phyloP scores from a whole-genome alignment of 2,888 invertebrate species.

The Loripinus fragilis region DNA sequence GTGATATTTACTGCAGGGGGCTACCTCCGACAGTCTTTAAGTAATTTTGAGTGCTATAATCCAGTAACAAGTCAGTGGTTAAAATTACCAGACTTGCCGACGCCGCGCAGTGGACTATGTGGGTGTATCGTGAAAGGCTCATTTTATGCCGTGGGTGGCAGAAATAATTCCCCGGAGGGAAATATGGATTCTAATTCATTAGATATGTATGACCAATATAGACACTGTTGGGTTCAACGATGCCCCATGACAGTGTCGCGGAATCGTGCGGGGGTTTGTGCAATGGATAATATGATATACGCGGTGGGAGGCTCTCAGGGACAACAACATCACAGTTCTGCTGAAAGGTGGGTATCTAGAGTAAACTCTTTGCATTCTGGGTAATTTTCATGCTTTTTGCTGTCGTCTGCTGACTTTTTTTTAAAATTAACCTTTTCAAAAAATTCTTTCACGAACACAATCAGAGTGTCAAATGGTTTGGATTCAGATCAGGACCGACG shows the following conservation, averaged over 20 bases:
- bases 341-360: slow-evolving; percentile 90
- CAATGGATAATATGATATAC: slow-evolving; percentile 95
- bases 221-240: slow-evolving; percentile 94
- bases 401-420: no score
- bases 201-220: slow-evolving; percentile 93
- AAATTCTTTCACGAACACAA: no score
- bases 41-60: slow-evolving; percentile 94
- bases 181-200: slow-evolving; percentile 87
- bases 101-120: slow-evolving; percentile 91
- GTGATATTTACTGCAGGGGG: slow-evolving; percentile 97
- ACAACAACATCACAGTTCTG: slow-evolving; percentile 92
- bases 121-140: slow-evolving; percentile 85
- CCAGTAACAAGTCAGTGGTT: slow-evolving; percentile 94
- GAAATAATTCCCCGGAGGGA: slow-evolving; percentile 92
- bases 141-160: slow-evolving; percentile 96
- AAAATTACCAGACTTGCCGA: slow-evolving; percentile 91
- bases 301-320: slow-evolving; percentile 96
- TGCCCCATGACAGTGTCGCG: slow-evolving; percentile 91
- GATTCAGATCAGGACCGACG: no score
- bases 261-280: slow-evolving; percentile 96
- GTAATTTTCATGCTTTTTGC: no score
- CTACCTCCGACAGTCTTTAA: slow-evolving; percentile 93
- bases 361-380: no score
- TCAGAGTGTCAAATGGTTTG: no score
- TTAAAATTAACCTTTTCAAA: no score